These are phyloP conservation scores for Polypterus senegalus DNA, from an alignment of 2,113 vertebrate species.

Conservation along the genomic window DNA sequence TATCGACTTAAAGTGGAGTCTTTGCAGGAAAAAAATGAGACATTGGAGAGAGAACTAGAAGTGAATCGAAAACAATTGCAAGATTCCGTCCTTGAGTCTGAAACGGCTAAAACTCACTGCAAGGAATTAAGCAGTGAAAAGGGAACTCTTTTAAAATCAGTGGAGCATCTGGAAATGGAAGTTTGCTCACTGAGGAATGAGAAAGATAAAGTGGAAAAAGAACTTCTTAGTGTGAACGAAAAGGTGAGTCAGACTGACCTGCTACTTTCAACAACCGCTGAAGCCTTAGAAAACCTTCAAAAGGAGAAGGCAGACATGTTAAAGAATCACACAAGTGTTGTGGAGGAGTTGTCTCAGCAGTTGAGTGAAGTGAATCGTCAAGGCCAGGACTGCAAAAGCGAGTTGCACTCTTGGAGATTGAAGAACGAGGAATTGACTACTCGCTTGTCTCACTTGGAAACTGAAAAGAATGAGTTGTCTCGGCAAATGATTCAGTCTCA, in stretches of 20 bases:
- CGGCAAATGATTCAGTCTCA: slow-evolving; percentile 36
- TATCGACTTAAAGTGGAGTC: slow-evolving; percentile 13
- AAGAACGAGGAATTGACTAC: slow-evolving; percentile 30
- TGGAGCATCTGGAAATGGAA: slow-evolving; percentile 11
- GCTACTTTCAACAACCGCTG: slow-evolving; percentile 20
- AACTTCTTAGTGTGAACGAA: slow-evolving; percentile 32
- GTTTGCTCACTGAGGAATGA: slow-evolving; percentile 24
- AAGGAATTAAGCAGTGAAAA: slow-evolving; percentile 30
- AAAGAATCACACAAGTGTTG: slow-evolving; percentile 28
- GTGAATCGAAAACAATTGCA: slow-evolving; percentile 53
- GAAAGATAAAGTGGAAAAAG: slow-evolving; percentile 30
- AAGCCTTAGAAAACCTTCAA: slow-evolving; percentile 36
- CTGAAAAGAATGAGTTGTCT: slow-evolving; percentile 36
- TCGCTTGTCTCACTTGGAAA: slow-evolving; percentile 31
- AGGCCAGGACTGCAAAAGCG: slow-evolving; percentile 26
- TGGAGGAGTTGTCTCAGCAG: slow-evolving; percentile 40
- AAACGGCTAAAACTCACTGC: slow-evolving; percentile 40
- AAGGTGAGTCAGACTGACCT: slow-evolving; percentile 28
- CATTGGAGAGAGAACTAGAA: slow-evolving; percentile 49
- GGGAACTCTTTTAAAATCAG: slow-evolving; percentile 2
- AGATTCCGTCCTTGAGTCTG: slow-evolving; percentile 40
- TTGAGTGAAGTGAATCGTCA: slow-evolving; percentile 35
- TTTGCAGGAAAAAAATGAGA: slow-evolving; percentile 48
- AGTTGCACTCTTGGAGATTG: slow-evolving; percentile 25
- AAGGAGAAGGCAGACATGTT: slow-evolving; percentile 27